phyloP scores from a whole-genome alignment of 2,888 invertebrate genomes.

The Aleiodes leptofemur region DNA sequence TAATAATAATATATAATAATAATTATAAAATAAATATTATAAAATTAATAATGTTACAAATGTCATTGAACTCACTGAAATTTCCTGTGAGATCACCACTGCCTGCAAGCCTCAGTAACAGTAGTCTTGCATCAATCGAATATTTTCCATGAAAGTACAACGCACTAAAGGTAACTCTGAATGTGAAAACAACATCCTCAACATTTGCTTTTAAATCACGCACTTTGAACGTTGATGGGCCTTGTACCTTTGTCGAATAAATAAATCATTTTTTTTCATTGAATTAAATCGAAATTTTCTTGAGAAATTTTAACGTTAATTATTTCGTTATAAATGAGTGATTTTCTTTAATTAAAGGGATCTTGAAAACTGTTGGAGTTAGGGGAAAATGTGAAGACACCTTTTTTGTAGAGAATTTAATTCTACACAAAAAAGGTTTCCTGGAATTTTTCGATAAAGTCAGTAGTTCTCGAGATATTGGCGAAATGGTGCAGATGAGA shows the following conservation, averaged over 20 bases:
- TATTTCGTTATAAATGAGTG: too few relatives aligned
- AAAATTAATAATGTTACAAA: background rate
- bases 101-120: slow-evolving; percentile 80
- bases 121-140: slow-evolving; percentile 82
- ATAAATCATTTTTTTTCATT: slow-evolving; percentile 54
- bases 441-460: too few relatives aligned
- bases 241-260: slow-evolving; percentile 61
- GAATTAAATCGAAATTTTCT: slow-evolving; percentile 53
- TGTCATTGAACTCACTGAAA: slow-evolving; percentile 78
- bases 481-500: too few relatives aligned
- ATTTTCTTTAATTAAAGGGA: too few relatives aligned
- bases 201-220: slow-evolving; percentile 76
- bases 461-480: too few relatives aligned
- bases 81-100: slow-evolving; percentile 82
- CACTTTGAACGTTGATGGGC: slow-evolving; percentile 69
- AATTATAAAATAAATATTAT: background rate
- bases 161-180: slow-evolving; percentile 79
- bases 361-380: too few relatives aligned
- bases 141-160: slow-evolving; percentile 82
- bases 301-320: too few relatives aligned
- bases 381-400: too few relatives aligned
- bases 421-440: too few relatives aligned
- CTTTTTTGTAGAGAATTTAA: too few relatives aligned
- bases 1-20: too few relatives aligned
- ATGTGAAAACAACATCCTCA: slow-evolving; percentile 80